Conservation (phyloP, 2,113 vertebrate species). For the Mionectes macconnelli region DNA sequence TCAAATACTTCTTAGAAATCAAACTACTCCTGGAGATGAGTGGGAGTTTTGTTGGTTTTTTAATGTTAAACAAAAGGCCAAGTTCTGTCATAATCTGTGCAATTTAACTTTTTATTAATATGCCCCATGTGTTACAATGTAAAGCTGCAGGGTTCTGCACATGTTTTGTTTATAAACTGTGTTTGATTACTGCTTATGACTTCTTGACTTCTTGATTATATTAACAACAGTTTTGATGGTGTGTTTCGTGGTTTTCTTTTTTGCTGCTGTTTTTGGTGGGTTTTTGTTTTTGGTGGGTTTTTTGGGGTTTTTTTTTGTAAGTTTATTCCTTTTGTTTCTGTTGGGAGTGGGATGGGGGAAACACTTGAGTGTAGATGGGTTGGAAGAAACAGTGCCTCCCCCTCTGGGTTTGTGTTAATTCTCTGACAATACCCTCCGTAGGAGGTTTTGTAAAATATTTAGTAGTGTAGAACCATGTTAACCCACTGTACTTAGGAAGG, state of each 20-base stretch:
- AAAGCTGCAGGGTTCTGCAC: neutral
- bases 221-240: neutral
- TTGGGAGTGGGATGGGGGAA: neutral
- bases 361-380: too few species aligned
- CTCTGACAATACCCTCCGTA: neutral
- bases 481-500: neutral
- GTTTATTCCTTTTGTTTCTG: neutral
- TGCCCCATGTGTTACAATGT: neutral
- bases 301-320: neutral
- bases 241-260: neutral
- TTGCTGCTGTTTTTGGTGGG: neutral
- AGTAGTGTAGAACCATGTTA: fast-evolving
- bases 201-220: neutral
- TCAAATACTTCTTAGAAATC: neutral
- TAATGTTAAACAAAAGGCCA: neutral
- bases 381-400: neutral
- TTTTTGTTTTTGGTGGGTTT: too few species aligned
- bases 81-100: neutral
- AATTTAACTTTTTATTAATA: neutral
- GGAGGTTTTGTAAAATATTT: neutral
- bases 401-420: neutral
- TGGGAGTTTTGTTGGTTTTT: neutral
- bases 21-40: neutral
- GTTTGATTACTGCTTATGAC: neutral
- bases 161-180: neutral